These are phyloP conservation scores for Acanthurus tractus DNA, from an alignment of 2,797 vertebrate species.

Conservation along the genomic window DNA sequence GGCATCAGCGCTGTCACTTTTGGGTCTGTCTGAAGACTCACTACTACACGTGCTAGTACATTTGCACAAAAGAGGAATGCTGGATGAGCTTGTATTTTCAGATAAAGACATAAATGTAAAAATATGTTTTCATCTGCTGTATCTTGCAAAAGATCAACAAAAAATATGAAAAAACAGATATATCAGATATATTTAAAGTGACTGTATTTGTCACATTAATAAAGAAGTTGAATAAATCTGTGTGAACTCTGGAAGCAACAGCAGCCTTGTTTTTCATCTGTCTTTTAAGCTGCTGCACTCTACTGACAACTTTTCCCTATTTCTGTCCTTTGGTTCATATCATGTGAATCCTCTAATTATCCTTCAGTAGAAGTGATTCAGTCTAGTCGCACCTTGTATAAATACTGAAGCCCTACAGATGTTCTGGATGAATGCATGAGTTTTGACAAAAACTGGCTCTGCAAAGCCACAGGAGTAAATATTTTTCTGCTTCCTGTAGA, in stretches of 20 bases:
- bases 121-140: slow-evolving; percentile 1
- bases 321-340: slow-evolving; percentile 1
- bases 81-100: not conserved
- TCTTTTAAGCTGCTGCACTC: not conserved
- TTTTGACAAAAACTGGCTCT: not conserved
- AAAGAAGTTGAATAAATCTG: slow-evolving; percentile 10
- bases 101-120: too few species aligned
- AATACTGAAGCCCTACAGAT: slow-evolving; percentile 12
- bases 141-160: not conserved
- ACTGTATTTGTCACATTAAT: not conserved
- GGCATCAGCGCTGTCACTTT: slow-evolving; percentile 13
- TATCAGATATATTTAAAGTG: slow-evolving; percentile 6
- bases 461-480: not conserved
- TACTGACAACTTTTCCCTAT: not conserved
- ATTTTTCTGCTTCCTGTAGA: slow-evolving; percentile 4
- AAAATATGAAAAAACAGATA: not conserved
- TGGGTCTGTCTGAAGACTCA: slow-evolving; percentile 6
- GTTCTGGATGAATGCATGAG: slow-evolving; percentile 3
- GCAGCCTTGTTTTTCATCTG: not conserved
- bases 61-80: not conserved
- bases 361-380: slow-evolving; percentile 4
- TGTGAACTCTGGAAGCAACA: slow-evolving; percentile 20
- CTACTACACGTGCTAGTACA: not conserved
- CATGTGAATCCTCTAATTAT: not conserved
- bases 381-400: slow-evolving; percentile 1